phyloP scores from a whole-genome alignment of 1,140 invertebrate species.

The Heliothis subflexa region DNA sequence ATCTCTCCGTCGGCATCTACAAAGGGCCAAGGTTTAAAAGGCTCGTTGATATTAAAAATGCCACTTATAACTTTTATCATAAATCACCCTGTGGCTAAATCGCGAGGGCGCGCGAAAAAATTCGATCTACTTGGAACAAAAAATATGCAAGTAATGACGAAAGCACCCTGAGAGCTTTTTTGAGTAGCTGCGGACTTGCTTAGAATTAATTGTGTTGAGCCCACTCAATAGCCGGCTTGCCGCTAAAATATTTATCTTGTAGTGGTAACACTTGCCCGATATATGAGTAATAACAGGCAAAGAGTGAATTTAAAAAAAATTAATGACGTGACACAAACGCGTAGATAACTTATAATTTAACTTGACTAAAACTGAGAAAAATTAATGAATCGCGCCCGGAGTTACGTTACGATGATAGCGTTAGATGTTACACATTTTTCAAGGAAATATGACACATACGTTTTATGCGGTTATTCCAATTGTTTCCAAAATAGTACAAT shows the following conservation, averaged over 20 bases:
- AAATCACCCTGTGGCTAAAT: constrained; percentile 81
- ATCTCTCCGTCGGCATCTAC: constrained; percentile 81
- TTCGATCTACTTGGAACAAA: constrained; percentile 77
- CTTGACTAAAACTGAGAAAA: no score
- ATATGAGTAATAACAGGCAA: not conserved
- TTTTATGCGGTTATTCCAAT: no score
- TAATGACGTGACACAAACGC: not conserved
- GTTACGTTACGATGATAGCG: no score
- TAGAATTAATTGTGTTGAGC: constrained; percentile 79
- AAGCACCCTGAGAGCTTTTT: constrained; percentile 83
- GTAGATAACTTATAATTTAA: no score
- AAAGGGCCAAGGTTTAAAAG: constrained; percentile 77
- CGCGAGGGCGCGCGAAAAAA: constrained; percentile 78
- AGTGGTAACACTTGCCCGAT: not conserved
- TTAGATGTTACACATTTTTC: no score
- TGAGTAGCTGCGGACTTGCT: constrained; percentile 72
- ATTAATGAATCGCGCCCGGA: no score
- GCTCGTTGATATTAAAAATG: constrained; percentile 85
- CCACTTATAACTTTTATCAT: constrained; percentile 83
- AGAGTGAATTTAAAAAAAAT: not conserved
- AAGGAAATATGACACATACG: no score
- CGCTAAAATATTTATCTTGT: constrained; percentile 31
- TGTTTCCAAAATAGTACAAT: no score
- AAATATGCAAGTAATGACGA: constrained; percentile 85
- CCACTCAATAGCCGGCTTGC: constrained; percentile 32